A percentile compares a stretch with the other conserved stretches of the same genome.
phyloP scores from a whole-genome alignment of 2,113 vertebrate species.

The Aldabrachelys gigantea region DNA sequence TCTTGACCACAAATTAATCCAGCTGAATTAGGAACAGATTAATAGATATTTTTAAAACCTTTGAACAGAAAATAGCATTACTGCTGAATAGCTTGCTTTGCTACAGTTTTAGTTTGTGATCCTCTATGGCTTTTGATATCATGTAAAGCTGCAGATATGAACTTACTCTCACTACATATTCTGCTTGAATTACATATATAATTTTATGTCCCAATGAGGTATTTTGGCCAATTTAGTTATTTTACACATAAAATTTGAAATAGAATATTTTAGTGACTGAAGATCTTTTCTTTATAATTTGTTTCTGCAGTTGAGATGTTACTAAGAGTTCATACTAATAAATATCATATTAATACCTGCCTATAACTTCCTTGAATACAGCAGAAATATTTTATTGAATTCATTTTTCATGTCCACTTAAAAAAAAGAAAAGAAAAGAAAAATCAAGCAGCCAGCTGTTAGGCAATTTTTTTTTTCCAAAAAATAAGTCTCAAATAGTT shows the following conservation, averaged over 20 bases:
- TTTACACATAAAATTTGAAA: conserved; percentile 8
- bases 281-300: neutral
- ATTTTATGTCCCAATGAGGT: neutral
- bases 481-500: conserved; percentile 19
- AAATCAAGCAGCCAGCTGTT: neutral
- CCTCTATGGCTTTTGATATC: neutral
- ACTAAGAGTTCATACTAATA: neutral
- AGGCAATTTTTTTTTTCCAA: neutral
- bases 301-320: neutral
- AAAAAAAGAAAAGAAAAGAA: neutral
- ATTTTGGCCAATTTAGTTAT: neutral
- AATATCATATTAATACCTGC: neutral
- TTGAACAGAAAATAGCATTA: neutral
- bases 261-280: neutral
- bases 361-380: neutral
- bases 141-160: neutral
- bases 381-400: neutral
- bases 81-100: neutral
- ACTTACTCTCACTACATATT: neutral
- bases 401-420: neutral
- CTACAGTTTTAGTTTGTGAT: neutral
- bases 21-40: neutral
- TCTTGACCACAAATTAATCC: neutral
- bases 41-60: neutral
- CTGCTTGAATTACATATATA: neutral